Percentiles rank a stretch among this genome's conserved stretches.
Evolutionary conservation across 2,888 invertebrate genomes (phyloP).

Genomic region (Chydorus sphaericus): DNA sequence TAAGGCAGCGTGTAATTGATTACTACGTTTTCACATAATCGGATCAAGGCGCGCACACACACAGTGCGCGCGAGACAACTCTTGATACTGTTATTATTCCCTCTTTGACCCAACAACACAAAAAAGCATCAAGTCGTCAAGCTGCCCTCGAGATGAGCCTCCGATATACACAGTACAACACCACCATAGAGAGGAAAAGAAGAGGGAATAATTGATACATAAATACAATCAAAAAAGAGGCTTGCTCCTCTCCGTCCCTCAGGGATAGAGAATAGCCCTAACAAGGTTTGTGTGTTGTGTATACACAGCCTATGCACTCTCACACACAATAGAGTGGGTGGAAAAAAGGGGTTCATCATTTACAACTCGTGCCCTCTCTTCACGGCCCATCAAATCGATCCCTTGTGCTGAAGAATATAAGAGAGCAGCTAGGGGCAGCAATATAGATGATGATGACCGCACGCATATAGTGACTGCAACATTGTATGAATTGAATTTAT

Average conservation of each 20-base stretch:
- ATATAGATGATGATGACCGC: too few species aligned
- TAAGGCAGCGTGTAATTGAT: too few species aligned
- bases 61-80: too few species aligned
- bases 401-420: too few species aligned
- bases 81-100: too few species aligned
- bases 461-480: too few species aligned
- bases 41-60: too few species aligned
- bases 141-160: background rate
- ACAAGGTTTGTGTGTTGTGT: background rate
- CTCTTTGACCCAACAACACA: background rate
- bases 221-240: constrained; percentile 7
- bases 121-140: background rate
- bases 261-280: background rate
- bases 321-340: background rate
- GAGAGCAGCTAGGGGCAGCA: too few species aligned
- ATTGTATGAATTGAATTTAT: too few species aligned
- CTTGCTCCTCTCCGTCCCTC: background rate
- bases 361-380: background rate
- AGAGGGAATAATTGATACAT: constrained; percentile 7
- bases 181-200: background rate
- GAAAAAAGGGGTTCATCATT: constrained; percentile 2
- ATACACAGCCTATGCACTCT: background rate
- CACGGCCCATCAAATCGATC: constrained; percentile 8
- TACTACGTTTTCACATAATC: too few species aligned
- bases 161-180: background rate